Evolutionary conservation across 1,140 invertebrate genomes (phyloP).

Genomic region (Tetranychus cinnabarinus): DNA sequence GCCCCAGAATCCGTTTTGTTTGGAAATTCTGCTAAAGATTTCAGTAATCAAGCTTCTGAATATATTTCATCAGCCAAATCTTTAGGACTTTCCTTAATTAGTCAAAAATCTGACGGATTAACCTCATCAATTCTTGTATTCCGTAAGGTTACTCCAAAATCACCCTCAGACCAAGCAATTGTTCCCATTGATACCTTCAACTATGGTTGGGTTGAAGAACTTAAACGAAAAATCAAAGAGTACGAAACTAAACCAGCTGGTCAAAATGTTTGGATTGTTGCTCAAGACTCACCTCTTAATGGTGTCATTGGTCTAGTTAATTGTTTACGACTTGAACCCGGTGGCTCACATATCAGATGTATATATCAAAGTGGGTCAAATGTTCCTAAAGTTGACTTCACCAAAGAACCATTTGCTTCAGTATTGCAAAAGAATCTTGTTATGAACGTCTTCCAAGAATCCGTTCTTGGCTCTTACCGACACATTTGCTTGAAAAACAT

Average conservation of each 20-base stretch:
- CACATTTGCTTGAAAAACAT: conserved; percentile 21
- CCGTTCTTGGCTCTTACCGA: conserved; percentile 9
- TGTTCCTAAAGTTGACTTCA: conserved; percentile 3
- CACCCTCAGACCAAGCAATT: neutral
- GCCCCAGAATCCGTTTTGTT: conserved; percentile 14
- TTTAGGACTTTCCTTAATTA: neutral
- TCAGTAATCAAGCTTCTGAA: neutral
- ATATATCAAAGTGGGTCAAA: conserved; percentile 1
- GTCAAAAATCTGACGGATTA: conserved; percentile 3
- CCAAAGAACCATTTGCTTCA: conserved; percentile 1
- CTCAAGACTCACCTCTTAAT: conserved; percentile 19
- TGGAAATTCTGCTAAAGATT: neutral
- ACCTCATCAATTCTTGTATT: conserved; percentile 1
- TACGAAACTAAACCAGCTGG: conserved; percentile 1
- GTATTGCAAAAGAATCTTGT: conserved; percentile 20
- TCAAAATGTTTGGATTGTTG: conserved; percentile 14
- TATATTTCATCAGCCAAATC: neutral
- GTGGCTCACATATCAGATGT: conserved; percentile 41
- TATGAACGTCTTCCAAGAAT: conserved; percentile 6
- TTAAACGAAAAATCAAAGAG: conserved; percentile 10
- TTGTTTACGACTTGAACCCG: conserved; percentile 59
- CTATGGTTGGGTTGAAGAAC: conserved; percentile 11
- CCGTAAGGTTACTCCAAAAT: neutral
- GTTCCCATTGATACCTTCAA: conserved; percentile 10
- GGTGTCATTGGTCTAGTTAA: conserved; percentile 67